Base-by-base conservation (phyloP, 2,113 vertebrate species). In the Podilymbus podiceps region DNA sequence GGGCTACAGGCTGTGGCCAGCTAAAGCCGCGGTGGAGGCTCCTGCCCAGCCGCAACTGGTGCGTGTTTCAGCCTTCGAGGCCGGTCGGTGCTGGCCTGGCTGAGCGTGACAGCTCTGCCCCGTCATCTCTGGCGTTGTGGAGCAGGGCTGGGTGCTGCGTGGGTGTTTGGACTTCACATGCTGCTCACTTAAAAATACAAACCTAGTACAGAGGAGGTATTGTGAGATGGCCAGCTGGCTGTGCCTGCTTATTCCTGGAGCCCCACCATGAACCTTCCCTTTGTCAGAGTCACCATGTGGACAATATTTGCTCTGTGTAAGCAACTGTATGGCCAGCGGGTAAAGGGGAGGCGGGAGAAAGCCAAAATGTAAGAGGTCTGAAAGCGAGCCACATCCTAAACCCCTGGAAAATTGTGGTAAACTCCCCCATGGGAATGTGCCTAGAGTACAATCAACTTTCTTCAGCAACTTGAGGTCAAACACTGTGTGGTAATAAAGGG, bases 201-300 rank as follows among this genome's bases (percentile, higher is more conserved):
- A 33, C 42, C 52, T n/a, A 30, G 18, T 20, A 93, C 88, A 93
- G 87, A 95, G 49, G 52, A 84, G 23, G 63, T 13, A 95, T 76
- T 88, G 94, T 88, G 74, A 76, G 80, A 9, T 25, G n/a, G 85
- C 76, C 89, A 89, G 86, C 88, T 93, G 92, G 74, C 68, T 69
- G 80, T 52, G 69, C 58, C 68, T 85, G 53, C 62, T 18, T 46
- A 3, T 63, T 76, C n/a, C 84, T 76, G 66, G 42, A 84, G 46
- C 40, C 63, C 59, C 77, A 75, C 85, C 74, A 44, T 24, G n/a
- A 62, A 27, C 62, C 85, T 73, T 59, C 52, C 76, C 74, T 59
- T 56, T 10, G 4, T 59, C 59, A 44, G 72, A 74, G 75, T 14
- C 73, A 40, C 79, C 59, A 7, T 15, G 42, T 21, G 28, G 52